Base-by-base conservation (phyloP, 2,797 vertebrate species). In the Okamejei kenojei region DNA sequence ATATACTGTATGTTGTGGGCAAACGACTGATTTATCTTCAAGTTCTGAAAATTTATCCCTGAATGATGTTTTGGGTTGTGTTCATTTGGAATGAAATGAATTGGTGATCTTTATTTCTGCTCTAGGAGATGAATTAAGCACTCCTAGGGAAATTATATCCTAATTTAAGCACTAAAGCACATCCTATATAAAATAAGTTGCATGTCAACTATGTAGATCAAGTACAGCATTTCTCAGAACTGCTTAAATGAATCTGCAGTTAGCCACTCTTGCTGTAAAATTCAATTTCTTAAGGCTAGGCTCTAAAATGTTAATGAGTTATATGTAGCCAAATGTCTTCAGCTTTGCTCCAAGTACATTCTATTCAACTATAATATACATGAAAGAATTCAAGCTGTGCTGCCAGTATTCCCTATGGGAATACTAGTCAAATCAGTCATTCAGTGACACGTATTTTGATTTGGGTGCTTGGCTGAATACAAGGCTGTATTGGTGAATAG, bases 91-190 rank as follows among this genome's bases (percentile, higher is more conserved):
- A 26, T 13, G 71, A 21, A 26, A 26, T 13, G 71, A 21, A 26
- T 74, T 74, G 71, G 23, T 26, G 19, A 74, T 74, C 19, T 71
- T 68, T 19, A 74, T 74, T 74, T 74, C 65, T 68, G 65, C 15
- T 88, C 6, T 19, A 88, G 61, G n/a, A 88, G 84, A 13, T 1
- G 35, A 80, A 38, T 82, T 82, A 54, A 54, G 29, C 21, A 88
- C 84, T 68, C 2, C n/a, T 65, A n/a, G 82, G 82, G 15, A n/a
- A 32, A 65, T 63, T 3, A n/a, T 7, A 65, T 1, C 35, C 6
- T 88, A 88, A 88, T 35, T 68, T 88, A 19, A 88, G n/a, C 84
- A 88, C n/a, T 23, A 68, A 63, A 65, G 26, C 82, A 86, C 82
- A 32, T 82, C 45, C 38, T 63, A 58, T 61, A 88, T 88, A 88